Conservation (phyloP, 1,140 invertebrate species). For the Papilio helenus region DNA sequence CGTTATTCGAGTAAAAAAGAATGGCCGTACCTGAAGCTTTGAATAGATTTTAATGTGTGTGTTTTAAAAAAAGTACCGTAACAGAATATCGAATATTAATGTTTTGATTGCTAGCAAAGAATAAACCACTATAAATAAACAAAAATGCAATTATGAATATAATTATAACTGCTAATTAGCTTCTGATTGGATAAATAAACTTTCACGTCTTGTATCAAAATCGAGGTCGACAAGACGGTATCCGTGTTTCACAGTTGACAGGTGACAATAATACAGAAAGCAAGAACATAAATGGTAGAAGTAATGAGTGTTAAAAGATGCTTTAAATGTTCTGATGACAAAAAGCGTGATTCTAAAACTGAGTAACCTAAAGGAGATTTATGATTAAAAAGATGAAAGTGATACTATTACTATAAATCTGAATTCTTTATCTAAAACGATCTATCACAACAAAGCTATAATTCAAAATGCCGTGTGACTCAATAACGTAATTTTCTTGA, state of each 20-base stretch:
- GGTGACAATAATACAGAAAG: not conserved
- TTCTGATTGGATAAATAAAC: not conserved
- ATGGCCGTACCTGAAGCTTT: not conserved
- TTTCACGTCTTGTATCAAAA: not conserved
- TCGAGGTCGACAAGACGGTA: not conserved
- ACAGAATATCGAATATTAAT: not conserved
- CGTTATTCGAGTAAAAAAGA: constrained; percentile 4
- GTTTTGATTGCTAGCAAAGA: not conserved
- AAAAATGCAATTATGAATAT: not conserved
- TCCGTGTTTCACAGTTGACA: not conserved
- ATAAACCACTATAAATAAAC: not conserved
- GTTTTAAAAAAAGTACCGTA: not conserved
- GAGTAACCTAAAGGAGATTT: not conserved
- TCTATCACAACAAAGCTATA: not conserved
- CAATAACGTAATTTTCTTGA: not conserved
- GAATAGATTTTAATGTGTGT: not conserved
- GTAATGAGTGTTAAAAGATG: not conserved
- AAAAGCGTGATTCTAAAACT: not conserved
- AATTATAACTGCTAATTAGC: not conserved
- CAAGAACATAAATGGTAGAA: not conserved
- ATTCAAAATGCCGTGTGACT: not conserved
- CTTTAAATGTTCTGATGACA: not conserved
- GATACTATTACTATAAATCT: not conserved
- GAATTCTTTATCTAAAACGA: not conserved
- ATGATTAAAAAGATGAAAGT: not conserved